These are phyloP conservation scores for Orussus abietinus DNA, from an alignment of 1,140 invertebrate genomes.

Conservation along the genomic window DNA sequence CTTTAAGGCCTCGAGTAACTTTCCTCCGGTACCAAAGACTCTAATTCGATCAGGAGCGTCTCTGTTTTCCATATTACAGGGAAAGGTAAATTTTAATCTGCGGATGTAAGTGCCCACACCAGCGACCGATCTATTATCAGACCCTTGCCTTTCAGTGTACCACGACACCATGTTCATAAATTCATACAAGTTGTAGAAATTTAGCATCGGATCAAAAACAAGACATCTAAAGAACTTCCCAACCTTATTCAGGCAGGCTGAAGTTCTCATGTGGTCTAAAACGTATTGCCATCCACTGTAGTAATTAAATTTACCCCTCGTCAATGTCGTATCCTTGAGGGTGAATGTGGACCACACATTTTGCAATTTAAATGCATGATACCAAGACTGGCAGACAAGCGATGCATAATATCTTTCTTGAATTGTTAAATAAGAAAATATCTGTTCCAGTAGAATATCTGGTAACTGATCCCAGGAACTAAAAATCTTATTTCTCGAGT, in stretches of 20 bases:
- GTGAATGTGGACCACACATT: slow-evolving; percentile 71
- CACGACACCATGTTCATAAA: slow-evolving; percentile 79
- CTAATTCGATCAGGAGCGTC: slow-evolving; percentile 59
- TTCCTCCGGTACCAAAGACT: slow-evolving; percentile 75
- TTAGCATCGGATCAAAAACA: slow-evolving; percentile 70
- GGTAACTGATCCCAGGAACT: slow-evolving; percentile 69
- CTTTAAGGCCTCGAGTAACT: slow-evolving; percentile 66
- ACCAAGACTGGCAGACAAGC: slow-evolving; percentile 68
- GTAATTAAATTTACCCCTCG: slow-evolving; percentile 73
- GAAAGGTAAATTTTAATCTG: slow-evolving; percentile 72
- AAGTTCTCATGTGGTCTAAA: slow-evolving; percentile 71
- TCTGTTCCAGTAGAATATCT: slow-evolving; percentile 72
- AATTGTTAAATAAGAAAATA: slow-evolving; percentile 69
- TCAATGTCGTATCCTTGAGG: slow-evolving; percentile 70
- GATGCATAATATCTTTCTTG: slow-evolving; percentile 72
- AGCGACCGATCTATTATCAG: slow-evolving; percentile 35
- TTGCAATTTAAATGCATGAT: slow-evolving; percentile 70
- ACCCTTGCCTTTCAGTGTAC: slow-evolving; percentile 58
- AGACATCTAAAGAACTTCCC: slow-evolving; percentile 66
- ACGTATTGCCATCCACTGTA: slow-evolving; percentile 80
- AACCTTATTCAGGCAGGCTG: slow-evolving; percentile 67
- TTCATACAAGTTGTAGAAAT: slow-evolving; percentile 81
- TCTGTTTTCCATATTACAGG: slow-evolving; percentile 67
- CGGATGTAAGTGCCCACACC: slow-evolving; percentile 60
- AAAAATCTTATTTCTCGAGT: slow-evolving; percentile 43